Conservation (phyloP, 2,888 invertebrate species). For the Helicoverpa assulta region DNA sequence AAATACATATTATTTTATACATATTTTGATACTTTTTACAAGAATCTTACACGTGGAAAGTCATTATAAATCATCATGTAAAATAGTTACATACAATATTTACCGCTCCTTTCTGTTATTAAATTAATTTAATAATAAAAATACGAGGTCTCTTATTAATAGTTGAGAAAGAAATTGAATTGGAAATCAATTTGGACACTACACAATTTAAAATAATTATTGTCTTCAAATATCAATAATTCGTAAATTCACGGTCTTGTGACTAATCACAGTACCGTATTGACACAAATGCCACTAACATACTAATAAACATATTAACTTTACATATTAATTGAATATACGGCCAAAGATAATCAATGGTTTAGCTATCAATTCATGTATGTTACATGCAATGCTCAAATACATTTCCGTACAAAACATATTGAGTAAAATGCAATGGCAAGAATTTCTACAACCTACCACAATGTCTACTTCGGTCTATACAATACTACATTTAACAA, state of each 20-base stretch:
- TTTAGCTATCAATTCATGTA: slow-evolving; percentile 22
- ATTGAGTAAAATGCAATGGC: slow-evolving; percentile 58
- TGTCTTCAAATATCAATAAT: slow-evolving; percentile 9
- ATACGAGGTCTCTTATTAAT: not conserved
- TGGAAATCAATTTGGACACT: not conserved
- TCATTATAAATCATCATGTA: not conserved
- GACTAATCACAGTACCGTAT: slow-evolving; percentile 36
- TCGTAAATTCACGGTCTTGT: slow-evolving; percentile 37
- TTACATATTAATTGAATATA: slow-evolving; percentile 27
- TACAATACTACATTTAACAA: slow-evolving; percentile 36
- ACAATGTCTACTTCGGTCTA: slow-evolving; percentile 26
- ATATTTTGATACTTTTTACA: not conserved
- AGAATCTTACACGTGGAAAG: not conserved
- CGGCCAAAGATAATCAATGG: slow-evolving; percentile 26
- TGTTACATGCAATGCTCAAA: slow-evolving; percentile 34
- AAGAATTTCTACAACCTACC: slow-evolving; percentile 56
- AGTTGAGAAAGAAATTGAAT: not conserved
- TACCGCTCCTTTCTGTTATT: not conserved
- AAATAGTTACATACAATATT: not conserved
- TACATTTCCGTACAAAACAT: slow-evolving; percentile 51
- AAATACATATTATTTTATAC: not conserved
- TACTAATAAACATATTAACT: slow-evolving; percentile 26
- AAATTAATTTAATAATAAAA: not conserved
- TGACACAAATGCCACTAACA: slow-evolving; percentile 37
- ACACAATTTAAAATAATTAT: not conserved